Percentiles rank a stretch among this genome's conserved stretches.
Conservation (phyloP, 2,113 vertebrate species). For the Corythornis vintsioides region DNA sequence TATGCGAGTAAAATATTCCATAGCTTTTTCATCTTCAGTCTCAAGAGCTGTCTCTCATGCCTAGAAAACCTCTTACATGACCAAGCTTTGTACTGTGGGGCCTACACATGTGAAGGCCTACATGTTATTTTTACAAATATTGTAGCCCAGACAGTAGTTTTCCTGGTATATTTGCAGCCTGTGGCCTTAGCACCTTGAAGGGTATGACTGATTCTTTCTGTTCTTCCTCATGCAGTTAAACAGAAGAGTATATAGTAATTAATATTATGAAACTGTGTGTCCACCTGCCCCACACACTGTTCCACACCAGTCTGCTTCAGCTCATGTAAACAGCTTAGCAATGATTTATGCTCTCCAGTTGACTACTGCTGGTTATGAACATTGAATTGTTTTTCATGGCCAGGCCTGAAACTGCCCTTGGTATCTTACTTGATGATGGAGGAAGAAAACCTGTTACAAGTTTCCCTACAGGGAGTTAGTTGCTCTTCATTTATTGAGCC, state of each 20-base stretch:
- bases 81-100: not conserved
- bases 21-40: not conserved
- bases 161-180: not conserved
- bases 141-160: not conserved
- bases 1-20: not conserved
- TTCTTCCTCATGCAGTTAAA: not conserved
- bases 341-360: constrained; percentile 6
- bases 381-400: not conserved
- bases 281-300: not conserved
- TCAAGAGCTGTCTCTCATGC: not conserved
- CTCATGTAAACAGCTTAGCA: not conserved
- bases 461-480: not conserved
- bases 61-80: not conserved
- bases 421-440: not conserved
- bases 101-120: not conserved
- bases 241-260: not conserved
- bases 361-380: not conserved
- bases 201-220: not conserved
- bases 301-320: not conserved
- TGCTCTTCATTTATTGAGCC: not conserved
- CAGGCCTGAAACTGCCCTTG: not conserved
- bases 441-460: not conserved
- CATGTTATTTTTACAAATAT: not conserved
- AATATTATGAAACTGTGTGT: not conserved
- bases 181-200: not conserved